Conservation (phyloP, 2,113 vertebrate species). For the Amblyornis subalaris region DNA sequence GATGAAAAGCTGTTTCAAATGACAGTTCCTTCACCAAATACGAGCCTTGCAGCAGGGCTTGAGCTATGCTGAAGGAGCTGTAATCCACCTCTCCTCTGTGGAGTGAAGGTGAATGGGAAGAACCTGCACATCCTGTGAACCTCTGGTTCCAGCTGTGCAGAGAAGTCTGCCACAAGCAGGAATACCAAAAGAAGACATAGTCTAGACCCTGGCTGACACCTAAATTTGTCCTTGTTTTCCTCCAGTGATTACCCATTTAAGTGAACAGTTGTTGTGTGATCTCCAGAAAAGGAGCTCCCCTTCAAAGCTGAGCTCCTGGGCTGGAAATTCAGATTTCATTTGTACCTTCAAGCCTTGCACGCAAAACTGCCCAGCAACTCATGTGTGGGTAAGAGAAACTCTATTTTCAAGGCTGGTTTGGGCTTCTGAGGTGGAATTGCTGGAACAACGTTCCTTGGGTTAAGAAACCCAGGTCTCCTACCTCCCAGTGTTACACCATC, state of each 20-base stretch:
- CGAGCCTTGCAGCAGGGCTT: not conserved
- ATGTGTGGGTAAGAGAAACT: not conserved
- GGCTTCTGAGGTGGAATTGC: not conserved
- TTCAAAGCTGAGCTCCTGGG: not conserved
- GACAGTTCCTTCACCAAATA: not conserved
- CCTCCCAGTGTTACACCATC: not conserved
- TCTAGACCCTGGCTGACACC: not conserved
- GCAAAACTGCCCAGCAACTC: not conserved
- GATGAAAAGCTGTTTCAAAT: not conserved
- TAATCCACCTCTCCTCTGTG: not conserved
- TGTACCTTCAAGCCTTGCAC: not conserved
- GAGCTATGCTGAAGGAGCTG: not conserved
- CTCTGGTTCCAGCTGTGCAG: not conserved
- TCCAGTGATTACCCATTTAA: accelerated
- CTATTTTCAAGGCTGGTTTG: not conserved
- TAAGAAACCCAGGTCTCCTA: not conserved
- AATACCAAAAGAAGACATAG: not conserved
- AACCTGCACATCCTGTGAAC: not conserved
- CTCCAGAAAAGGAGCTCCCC: not conserved
- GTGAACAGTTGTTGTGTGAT: not conserved
- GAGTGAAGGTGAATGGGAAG: not conserved
- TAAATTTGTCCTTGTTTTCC: not conserved
- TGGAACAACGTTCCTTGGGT: not conserved
- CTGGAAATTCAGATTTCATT: not conserved
- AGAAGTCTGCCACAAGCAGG: not conserved